Evolutionary conservation across 2,113 vertebrate genomes (phyloP).

Genomic region (Podarcis muralis): DNA sequence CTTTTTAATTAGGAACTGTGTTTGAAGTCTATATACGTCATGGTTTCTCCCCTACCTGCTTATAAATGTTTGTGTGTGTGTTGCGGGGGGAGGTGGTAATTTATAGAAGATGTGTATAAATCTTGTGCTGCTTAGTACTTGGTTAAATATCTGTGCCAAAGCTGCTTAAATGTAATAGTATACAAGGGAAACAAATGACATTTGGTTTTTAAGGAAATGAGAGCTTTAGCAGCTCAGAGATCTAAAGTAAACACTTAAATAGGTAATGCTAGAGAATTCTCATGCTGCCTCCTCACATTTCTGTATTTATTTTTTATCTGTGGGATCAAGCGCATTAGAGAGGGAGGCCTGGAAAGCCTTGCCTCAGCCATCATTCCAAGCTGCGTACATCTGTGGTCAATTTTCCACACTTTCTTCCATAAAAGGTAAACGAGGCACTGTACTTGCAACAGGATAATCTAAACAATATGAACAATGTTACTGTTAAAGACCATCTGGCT

Average conservation of each 20-base stretch:
- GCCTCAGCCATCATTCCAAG: constrained; percentile 79
- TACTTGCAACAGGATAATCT: constrained; percentile 84
- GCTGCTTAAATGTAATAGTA: constrained; percentile 24
- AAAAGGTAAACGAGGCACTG: constrained; percentile 85
- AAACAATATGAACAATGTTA: constrained; percentile 86
- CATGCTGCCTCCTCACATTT: constrained; percentile 65
- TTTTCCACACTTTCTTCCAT: constrained; percentile 87
- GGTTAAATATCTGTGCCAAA: constrained; percentile 55
- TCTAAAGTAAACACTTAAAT: constrained; percentile 73
- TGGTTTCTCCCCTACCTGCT: constrained; percentile 37
- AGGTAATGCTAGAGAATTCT: constrained; percentile 67
- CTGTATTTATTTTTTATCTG: constrained; percentile 83
- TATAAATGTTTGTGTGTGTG: constrained; percentile 16
- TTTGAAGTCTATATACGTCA: constrained; percentile 43
- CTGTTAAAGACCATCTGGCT: constrained; percentile 83
- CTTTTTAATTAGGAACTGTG: constrained; percentile 56
- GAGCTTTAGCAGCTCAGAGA: constrained; percentile 45
- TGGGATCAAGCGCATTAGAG: constrained; percentile 74
- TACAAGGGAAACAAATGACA: constrained; percentile 53
- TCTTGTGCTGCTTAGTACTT: constrained; percentile 63
- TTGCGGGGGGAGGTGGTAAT: constrained; percentile 49
- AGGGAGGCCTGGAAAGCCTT: constrained; percentile 77
- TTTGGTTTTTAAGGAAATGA: constrained; percentile 66
- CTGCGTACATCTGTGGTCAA: constrained; percentile 85
- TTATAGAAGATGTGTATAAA: constrained; percentile 26